Percentiles rank a stretch among this genome's conserved stretches.
phyloP scores from a whole-genome alignment of 2,113 vertebrate species.

The Ammospiza caudacuta region DNA sequence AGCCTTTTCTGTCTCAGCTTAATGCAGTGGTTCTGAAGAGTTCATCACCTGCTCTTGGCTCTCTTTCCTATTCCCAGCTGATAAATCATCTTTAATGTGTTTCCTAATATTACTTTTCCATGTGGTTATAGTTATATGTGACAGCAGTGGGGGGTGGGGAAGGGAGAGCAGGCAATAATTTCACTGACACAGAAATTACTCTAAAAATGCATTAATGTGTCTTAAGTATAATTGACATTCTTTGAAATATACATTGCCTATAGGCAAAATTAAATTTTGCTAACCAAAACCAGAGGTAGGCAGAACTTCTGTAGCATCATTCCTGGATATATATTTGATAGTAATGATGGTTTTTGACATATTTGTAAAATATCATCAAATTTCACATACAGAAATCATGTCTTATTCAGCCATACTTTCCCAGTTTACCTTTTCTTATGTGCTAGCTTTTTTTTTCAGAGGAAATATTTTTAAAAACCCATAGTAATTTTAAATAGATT shows the following conservation, averaged over 20 bases:
- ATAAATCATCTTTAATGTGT: slow-evolving; percentile 68
- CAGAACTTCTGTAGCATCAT: neutral
- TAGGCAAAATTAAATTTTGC: slow-evolving; percentile 22
- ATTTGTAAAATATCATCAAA: neutral
- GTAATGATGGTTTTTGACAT: neutral
- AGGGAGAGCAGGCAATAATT: slow-evolving; percentile 40
- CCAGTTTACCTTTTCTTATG: slow-evolving; percentile 59
- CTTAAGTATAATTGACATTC: slow-evolving; percentile 42
- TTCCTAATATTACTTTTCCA: slow-evolving; percentile 53
- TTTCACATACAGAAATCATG: neutral
- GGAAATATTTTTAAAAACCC: slow-evolving; percentile 55
- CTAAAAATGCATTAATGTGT: slow-evolving; percentile 54
- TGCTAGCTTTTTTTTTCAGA: slow-evolving; percentile 58
- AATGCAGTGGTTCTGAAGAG: slow-evolving; percentile 65
- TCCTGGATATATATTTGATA: neutral
- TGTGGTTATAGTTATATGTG: slow-evolving; percentile 41
- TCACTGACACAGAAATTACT: slow-evolving; percentile 55
- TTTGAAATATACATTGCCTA: slow-evolving; percentile 46
- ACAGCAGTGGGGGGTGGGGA: neutral
- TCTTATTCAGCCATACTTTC: neutral
- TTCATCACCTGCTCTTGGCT: slow-evolving; percentile 67
- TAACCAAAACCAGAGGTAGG: neutral
- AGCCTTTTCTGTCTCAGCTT: slow-evolving; percentile 64
- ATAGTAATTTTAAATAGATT: slow-evolving; percentile 53
- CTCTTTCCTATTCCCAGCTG: slow-evolving; percentile 64